Evolutionary conservation across 2,888 invertebrate species (phyloP).

Genomic region (Prosapia bicincta): DNA sequence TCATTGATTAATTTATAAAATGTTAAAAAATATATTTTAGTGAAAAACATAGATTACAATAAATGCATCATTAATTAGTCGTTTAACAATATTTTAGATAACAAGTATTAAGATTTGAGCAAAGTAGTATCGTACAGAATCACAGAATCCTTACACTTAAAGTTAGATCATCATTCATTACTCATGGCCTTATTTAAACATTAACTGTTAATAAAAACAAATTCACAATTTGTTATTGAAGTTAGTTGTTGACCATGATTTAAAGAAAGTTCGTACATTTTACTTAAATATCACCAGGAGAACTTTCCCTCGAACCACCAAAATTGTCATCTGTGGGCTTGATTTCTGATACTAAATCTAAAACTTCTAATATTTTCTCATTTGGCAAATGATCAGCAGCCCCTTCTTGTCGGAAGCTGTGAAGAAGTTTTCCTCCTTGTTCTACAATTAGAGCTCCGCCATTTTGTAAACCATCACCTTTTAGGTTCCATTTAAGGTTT

Average conservation of each 20-base stretch:
- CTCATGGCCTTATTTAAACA: neutral
- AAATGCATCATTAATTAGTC: neutral
- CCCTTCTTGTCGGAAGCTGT: constrained; percentile 20
- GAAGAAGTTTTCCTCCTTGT: constrained; percentile 15
- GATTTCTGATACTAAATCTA: constrained; percentile 14
- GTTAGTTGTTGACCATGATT: neutral
- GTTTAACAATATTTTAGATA: neutral
- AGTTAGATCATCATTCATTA: neutral
- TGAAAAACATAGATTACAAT: neutral
- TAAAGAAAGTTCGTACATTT: neutral
- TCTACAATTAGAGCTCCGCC: constrained; percentile 21
- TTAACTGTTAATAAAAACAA: neutral
- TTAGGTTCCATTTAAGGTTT: constrained; percentile 15
- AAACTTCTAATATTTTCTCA: constrained; percentile 19
- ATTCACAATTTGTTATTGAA: neutral
- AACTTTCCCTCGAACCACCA: neutral
- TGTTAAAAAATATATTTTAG: neutral
- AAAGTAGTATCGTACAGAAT: neutral
- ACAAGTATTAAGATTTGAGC: neutral
- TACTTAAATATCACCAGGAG: neutral
- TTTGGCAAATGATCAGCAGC: constrained; percentile 19
- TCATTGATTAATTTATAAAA: neutral
- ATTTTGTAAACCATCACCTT: constrained; percentile 22
- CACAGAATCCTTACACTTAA: neutral
- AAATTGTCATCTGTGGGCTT: neutral